Conservation (phyloP, 2,797 vertebrate species). For the Synaphobranchus kaupii region DNA sequence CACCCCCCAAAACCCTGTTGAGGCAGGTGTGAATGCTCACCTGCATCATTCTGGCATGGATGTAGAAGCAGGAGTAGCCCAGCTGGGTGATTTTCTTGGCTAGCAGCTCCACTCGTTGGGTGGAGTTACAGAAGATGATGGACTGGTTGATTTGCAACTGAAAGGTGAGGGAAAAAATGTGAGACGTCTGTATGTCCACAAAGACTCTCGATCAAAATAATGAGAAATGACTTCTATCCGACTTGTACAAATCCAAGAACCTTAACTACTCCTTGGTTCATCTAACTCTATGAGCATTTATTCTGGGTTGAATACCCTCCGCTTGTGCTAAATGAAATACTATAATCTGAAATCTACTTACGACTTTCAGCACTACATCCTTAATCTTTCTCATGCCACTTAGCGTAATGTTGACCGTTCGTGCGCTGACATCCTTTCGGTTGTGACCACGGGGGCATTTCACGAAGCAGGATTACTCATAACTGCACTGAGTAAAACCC, state of each 20-base stretch:
- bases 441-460: too few relatives aligned
- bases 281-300: background rate
- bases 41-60: conserved; percentile 85
- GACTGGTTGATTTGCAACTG: conserved; percentile 81
- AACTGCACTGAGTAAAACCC: too few relatives aligned
- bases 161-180: background rate
- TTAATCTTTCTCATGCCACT: too few relatives aligned
- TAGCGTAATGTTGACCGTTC: too few relatives aligned
- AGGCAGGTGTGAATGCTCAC: conserved; percentile 50
- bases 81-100: conserved; percentile 61
- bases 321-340: too few relatives aligned
- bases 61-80: conserved; percentile 70
- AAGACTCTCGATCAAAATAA: background rate
- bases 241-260: background rate
- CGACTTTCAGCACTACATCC: too few relatives aligned
- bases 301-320: background rate
- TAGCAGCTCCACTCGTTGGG: conserved; percentile 57
- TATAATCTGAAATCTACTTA: too few relatives aligned
- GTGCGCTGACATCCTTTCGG: too few relatives aligned
- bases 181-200: background rate
- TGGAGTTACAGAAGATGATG: conserved; percentile 79
- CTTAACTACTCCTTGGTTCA: background rate
- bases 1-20: background rate
- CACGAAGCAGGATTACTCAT: too few relatives aligned
- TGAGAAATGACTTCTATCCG: background rate